Evolutionary conservation across 2,113 vertebrate species (phyloP), one percentile per base, ranked within the genome.

Genomic region (Lates calcarifer): DNA sequence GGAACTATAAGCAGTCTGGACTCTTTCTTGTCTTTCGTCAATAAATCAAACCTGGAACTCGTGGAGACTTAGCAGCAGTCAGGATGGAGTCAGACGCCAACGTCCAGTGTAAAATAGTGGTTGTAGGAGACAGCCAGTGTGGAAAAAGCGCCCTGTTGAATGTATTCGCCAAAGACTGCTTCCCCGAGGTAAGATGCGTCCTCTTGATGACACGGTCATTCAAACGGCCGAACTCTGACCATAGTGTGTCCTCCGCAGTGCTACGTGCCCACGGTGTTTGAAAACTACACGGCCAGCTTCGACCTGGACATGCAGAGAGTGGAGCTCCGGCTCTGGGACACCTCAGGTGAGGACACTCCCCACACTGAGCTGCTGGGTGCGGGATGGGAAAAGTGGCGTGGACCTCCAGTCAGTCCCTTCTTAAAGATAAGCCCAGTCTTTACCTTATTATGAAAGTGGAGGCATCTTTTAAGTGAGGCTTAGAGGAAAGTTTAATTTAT

Each of bases 91-190:
- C 64, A 1, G 43, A 22, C 18, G 4, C 64, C 4, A 2, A 15
- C 2, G 45, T 51, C 45, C 45, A 51, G 67, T 87, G 86, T 75
- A 90, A 90, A 58, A 88, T 90, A 22, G 89, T 90, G 76, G 84
- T 89, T 20, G 89, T 90, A 3, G 89, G 89, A 12, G 89, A 90
- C 79, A 90, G 78, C 53, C 74, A 79, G 64, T 90, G 89, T 79
- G 89, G 89, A 18, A 90, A 90, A 60, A 90, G 84, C 5, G 82
- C 89, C 37, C 51, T 90, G 77, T 35, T 90, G 28, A 90, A 61
- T 58, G 94, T 97, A 22, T 97, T 97, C 64, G 96, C 96, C 18
- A 97, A 97, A 89, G 96, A 97, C 47, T 95, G 94, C 77, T 97
- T 97, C 86, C 96, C 96, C 1, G 96, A 97, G 96, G 97, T 97